Percentiles rank a stretch among this genome's conserved stretches.
Evolutionary conservation across 2,797 vertebrate species (phyloP).

Genomic region (Hydrolagus colliei): DNA sequence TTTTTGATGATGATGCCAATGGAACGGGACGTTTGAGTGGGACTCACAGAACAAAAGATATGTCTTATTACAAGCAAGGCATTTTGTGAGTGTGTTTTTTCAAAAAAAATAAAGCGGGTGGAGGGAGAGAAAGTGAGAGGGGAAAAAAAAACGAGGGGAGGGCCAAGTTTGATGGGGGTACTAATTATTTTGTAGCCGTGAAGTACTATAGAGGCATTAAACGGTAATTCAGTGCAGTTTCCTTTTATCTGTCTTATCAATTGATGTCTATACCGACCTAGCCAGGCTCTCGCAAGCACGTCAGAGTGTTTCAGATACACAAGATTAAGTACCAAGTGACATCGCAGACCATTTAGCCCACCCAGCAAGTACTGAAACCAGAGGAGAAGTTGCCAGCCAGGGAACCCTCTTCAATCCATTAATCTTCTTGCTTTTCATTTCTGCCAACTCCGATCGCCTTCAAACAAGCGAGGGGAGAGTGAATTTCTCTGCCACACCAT

Average conservation of each 20-base stretch:
- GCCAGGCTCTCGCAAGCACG: constrained; percentile 65
- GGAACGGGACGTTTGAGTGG: constrained; percentile 9
- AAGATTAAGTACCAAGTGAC: constrained; percentile 99
- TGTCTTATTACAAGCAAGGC: constrained; percentile 22
- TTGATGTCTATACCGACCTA: constrained; percentile 69
- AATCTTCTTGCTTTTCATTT: constrained; percentile 90
- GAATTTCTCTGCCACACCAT: constrained; percentile 45
- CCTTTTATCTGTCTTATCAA: constrained; percentile 70
- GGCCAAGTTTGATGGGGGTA: constrained; percentile 48
- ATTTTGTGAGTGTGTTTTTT: not conserved
- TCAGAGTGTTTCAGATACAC: constrained; percentile 90
- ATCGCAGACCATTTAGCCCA: constrained; percentile 98
- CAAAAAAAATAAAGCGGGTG: not conserved
- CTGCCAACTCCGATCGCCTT: constrained; percentile 94
- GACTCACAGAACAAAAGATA: constrained; percentile 4
- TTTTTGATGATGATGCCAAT: constrained; percentile 7
- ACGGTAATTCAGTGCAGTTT: constrained; percentile 59
- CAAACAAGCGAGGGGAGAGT: constrained; percentile 71
- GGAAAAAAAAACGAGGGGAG: constrained; percentile 4
- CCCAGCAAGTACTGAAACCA: constrained; percentile 85
- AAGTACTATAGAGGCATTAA: constrained; percentile 59
- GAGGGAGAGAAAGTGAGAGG: not conserved
- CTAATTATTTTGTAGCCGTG: constrained; percentile 62
- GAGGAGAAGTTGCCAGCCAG: constrained; percentile 81
- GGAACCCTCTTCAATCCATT: constrained; percentile 87